A percentile compares a stretch with the other conserved stretches of the same genome.
phyloP scores from a whole-genome alignment of 2,113 vertebrate species.

The Sula dactylatra region DNA sequence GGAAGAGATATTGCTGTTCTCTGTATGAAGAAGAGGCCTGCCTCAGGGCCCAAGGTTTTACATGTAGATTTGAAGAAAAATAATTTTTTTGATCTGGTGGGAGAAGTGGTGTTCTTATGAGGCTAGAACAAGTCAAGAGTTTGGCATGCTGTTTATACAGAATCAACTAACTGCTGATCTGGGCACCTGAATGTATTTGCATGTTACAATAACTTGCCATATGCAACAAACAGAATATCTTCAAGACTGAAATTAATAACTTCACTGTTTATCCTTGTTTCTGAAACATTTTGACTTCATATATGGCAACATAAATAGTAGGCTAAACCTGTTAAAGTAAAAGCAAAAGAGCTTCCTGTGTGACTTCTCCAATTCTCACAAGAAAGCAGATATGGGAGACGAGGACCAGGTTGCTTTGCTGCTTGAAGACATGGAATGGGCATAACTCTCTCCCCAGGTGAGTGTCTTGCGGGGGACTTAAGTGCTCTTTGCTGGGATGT shows the following conservation, averaged over 20 bases:
- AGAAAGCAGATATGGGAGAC: background rate
- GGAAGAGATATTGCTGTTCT: background rate
- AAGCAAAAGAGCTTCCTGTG: background rate
- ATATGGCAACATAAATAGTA: background rate
- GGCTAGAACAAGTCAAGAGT: background rate
- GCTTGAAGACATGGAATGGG: background rate
- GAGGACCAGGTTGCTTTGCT: background rate
- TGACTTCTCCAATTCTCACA: background rate
- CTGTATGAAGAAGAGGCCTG: background rate
- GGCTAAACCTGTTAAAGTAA: background rate
- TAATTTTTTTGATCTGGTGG: background rate
- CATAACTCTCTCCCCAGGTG: background rate
- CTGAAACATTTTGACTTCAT: background rate
- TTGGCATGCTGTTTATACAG: background rate
- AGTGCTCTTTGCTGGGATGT: background rate
- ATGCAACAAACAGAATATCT: background rate
- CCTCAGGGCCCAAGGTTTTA: background rate
- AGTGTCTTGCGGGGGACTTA: background rate
- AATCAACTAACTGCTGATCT: background rate
- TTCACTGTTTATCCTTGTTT: background rate
- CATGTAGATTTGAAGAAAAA: background rate
- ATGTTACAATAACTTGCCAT: too few species aligned
- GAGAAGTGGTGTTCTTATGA: background rate
- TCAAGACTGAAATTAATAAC: background rate
- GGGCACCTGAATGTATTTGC: background rate